Base-by-base conservation (phyloP, 2,113 vertebrate species). In the Eublepharis macularius region DNA sequence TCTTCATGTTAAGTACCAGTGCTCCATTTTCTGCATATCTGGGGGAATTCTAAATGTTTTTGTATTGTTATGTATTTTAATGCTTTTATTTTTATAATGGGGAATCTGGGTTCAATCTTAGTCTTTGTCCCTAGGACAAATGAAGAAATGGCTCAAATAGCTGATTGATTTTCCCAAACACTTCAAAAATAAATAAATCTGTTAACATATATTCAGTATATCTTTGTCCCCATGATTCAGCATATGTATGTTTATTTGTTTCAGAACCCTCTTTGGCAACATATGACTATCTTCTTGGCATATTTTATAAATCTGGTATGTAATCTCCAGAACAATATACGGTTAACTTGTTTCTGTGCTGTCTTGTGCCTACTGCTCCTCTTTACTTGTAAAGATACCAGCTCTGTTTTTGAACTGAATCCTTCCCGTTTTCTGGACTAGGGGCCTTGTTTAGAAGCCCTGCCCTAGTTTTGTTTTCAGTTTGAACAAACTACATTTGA, bases 181-280 rank as follows among this genome's bases (percentile, higher is more conserved):
- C 54, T 21, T 57, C 54, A 57, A 57, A 57, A 57, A 24, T 57
- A 57, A 57, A 57, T 57, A 57, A 24, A 17, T 57, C 60, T 5
- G 9, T 63, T 63, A 29, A 29, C 60, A 9, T 9, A 21, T 26
- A 57, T 57, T 57, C 2, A 29, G 26, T 1, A 63, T 63, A 63
- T 29, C 26, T 60, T 21, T 60, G 19, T 60, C 57, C 57, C 16
- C 60, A 26, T 8, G 16, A 26, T 75, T 83, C 36, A 57, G 2
- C 17, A 14, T 54, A 63, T 29, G 0, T 93, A 65, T 21, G 72
- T 68, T 34, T 90, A 73, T 92, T 79, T 49, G 60, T 94, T 95
- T 29, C 86, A 99, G 98, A 96, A 89, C 98, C 98, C 60, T 98
- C 97, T 13, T 95, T 99, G 83, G 98, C 98, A n/a, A 95, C 98